Conservation (phyloP, 2,797 vertebrate genomes). For the Emys orbicularis region DNA sequence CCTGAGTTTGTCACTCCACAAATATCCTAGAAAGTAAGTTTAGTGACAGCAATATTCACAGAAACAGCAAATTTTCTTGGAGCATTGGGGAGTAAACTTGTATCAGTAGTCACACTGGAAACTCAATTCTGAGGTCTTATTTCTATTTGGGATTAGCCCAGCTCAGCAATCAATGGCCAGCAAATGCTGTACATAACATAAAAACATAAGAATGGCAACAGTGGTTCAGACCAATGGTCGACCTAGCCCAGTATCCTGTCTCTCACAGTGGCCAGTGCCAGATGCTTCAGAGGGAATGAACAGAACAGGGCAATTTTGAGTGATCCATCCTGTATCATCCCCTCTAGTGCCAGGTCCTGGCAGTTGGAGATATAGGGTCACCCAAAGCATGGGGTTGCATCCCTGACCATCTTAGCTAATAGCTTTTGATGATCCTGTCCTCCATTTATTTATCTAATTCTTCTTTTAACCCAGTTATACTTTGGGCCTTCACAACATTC, state of each 20-base stretch:
- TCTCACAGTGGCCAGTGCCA: not conserved
- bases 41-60: not conserved
- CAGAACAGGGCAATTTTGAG: not conserved
- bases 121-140: conserved; percentile 25
- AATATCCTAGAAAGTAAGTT: conserved; percentile 51
- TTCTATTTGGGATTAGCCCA: not conserved
- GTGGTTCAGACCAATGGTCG: not conserved
- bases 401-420: not conserved
- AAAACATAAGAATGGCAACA: not conserved
- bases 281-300: not conserved
- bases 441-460: not conserved
- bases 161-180: not conserved
- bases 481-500: not conserved
- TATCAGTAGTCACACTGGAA: conserved; percentile 29
- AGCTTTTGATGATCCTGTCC: not conserved
- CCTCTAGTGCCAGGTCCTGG: not conserved
- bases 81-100: conserved; percentile 28
- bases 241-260: not conserved
- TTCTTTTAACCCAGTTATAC: not conserved
- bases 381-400: not conserved
- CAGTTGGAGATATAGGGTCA: not conserved
- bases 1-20: not conserved
- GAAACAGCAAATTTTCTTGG: conserved; percentile 10
- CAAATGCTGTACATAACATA: not conserved
- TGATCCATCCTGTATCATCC: not conserved